Conservation (phyloP, 2,113 vertebrate genomes). For the Myotis yumanensis region DNA sequence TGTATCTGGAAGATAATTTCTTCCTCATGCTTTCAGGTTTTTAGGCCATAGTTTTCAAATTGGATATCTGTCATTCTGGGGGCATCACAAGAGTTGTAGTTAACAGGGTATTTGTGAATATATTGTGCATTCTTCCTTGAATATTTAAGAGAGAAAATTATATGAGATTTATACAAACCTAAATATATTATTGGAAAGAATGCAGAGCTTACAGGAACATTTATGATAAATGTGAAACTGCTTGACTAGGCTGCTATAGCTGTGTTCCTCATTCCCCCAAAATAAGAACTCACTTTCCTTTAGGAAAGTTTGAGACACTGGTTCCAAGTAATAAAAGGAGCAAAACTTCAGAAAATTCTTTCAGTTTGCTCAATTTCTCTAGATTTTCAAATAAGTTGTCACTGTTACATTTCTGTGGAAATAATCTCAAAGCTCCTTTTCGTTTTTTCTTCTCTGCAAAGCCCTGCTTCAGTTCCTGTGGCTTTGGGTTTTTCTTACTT, state of each 20-base stretch:
- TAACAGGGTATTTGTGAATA: not conserved
- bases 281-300: not conserved
- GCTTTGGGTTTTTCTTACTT: not conserved
- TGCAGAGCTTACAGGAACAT: not conserved
- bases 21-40: not conserved
- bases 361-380: not conserved
- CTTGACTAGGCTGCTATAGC: not conserved
- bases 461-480: not conserved
- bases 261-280: not conserved
- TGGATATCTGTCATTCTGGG: not conserved
- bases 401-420: not conserved
- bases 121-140: not conserved
- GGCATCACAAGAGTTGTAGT: not conserved
- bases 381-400: slow-evolving; percentile 30
- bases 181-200: slow-evolving; percentile 14
- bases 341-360: not conserved
- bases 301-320: not conserved
- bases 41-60: not conserved
- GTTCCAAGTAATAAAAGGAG: not conserved
- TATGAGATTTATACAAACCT: not conserved
- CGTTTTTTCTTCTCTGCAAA: not conserved
- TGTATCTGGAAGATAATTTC: not conserved
- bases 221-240: not conserved
- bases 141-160: slow-evolving; percentile 33
- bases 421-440: not conserved